Conservation (phyloP, 2,113 vertebrate species). For the Oenanthe melanoleuca region DNA sequence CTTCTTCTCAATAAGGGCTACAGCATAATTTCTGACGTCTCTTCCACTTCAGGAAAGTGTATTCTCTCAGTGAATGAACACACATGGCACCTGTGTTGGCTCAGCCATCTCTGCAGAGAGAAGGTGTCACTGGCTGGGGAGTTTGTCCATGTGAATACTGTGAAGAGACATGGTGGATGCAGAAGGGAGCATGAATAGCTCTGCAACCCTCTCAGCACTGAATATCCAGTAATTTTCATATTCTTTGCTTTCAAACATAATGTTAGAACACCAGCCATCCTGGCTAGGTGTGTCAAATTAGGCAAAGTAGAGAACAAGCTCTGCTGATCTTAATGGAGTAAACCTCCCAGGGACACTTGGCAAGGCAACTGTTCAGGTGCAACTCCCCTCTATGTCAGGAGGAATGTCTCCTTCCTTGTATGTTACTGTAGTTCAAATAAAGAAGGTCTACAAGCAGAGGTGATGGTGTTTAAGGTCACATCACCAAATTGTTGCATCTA, state of each 20-base stretch:
- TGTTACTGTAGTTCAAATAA: not conserved
- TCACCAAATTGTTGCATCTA: not conserved
- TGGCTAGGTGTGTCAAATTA: not conserved
- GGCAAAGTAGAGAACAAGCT: not conserved
- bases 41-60: not conserved
- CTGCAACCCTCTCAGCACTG: not conserved
- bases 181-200: not conserved
- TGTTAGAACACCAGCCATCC: not conserved
- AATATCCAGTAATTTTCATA: not conserved
- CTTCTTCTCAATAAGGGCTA: not conserved
- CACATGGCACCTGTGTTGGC: not conserved
- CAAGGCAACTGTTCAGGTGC: not conserved
- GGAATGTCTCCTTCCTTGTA: not conserved
- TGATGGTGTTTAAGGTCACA: not conserved
- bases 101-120: not conserved
- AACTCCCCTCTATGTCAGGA: not conserved
- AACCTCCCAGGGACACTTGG: not conserved
- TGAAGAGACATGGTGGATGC: accelerated
- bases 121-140: not conserved
- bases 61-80: not conserved
- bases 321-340: not conserved
- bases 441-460: not conserved
- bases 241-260: not conserved
- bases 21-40: not conserved
- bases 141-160: not conserved